phyloP scores from a whole-genome alignment of 2,888 invertebrate genomes.

The Cantharis lateralis region DNA sequence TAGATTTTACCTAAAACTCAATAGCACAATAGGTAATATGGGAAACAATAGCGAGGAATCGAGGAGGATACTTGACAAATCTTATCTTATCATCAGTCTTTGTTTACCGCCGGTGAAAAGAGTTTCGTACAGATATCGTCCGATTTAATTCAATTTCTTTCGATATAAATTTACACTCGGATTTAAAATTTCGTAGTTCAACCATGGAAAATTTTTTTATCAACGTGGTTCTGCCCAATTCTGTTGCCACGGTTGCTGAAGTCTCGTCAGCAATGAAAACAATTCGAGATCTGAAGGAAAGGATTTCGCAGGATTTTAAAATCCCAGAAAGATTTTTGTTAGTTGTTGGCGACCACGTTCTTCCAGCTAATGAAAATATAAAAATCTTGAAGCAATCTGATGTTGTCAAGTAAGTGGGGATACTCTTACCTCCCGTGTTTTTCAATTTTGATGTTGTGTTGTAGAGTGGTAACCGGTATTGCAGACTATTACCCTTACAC shows the following conservation, averaged over 20 bases:
- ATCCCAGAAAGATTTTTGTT: neutral
- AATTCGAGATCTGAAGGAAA: neutral
- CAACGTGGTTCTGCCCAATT: neutral
- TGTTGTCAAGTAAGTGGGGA: neutral
- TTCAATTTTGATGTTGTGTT: neutral
- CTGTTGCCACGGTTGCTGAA: fast-evolving
- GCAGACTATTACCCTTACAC: neutral
- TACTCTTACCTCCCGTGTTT: neutral
- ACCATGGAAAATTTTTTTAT: neutral
- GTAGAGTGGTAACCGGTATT: neutral
- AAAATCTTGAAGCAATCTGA: neutral
- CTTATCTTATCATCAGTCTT: neutral
- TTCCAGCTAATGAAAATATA: neutral
- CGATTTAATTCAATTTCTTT: neutral
- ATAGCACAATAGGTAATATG: neutral
- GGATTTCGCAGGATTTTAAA: neutral
- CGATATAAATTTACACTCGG: neutral
- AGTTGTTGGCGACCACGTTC: neutral
- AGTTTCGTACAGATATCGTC: neutral
- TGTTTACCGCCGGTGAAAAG: neutral
- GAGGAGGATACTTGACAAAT: neutral
- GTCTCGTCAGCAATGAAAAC: neutral
- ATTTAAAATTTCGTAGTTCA: too few relatives aligned
- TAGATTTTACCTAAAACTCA: neutral
- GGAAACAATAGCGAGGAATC: neutral